phyloP scores from a whole-genome alignment of 2,113 vertebrate species.

The Regulus satrapa region DNA sequence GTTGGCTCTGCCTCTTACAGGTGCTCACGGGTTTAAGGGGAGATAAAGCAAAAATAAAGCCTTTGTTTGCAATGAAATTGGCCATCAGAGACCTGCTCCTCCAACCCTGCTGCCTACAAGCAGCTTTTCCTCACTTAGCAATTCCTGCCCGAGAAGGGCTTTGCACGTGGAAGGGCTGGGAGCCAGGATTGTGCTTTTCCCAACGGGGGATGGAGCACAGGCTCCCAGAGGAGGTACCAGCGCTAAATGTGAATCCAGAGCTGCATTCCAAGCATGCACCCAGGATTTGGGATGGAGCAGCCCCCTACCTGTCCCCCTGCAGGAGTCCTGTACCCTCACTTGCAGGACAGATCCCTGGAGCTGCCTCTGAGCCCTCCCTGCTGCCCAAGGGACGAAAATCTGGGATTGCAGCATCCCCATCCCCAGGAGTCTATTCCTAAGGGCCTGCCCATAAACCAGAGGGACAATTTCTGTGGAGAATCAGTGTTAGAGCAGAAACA shows the following conservation, averaged over 20 bases:
- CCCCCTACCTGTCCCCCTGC: not conserved
- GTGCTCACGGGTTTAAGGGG: not conserved
- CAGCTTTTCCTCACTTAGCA: not conserved
- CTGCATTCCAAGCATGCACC: too few species aligned
- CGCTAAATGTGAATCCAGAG: not conserved
- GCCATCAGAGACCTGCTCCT: not conserved
- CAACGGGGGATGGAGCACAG: not conserved
- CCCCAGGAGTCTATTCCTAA: fast-evolving
- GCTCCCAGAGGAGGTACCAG: not conserved
- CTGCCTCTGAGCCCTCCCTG: not conserved
- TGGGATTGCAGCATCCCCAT: not conserved
- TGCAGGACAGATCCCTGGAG: not conserved
- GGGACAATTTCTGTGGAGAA: slow-evolving; percentile 4
- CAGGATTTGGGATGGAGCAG: not conserved
- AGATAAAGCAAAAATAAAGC: not conserved
- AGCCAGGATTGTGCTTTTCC: not conserved
- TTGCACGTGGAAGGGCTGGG: not conserved
- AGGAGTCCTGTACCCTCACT: not conserved
- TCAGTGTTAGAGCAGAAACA: not conserved
- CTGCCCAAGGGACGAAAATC: not conserved
- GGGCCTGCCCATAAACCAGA: not conserved
- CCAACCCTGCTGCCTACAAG: not conserved
- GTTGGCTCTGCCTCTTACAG: not conserved
- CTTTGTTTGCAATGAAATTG: not conserved
- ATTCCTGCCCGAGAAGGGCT: not conserved